Conservation (phyloP, 2,888 invertebrate genomes). For the Lasioglossum leucozonium region DNA sequence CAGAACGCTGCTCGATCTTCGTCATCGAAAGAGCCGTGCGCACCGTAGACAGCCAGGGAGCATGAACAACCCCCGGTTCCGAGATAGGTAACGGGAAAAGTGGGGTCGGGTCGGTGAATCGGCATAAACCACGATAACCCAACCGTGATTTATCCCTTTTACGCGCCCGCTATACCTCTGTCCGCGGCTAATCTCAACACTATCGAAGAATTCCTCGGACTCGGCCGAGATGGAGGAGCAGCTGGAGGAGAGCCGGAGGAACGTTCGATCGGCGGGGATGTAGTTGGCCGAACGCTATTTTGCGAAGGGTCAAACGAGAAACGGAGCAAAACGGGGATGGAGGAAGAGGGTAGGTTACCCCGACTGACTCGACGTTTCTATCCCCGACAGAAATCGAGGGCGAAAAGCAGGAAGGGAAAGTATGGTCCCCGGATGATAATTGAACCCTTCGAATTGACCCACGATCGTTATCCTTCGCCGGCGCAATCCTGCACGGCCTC, state of each 20-base stretch:
- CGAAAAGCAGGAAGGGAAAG: slow-evolving; percentile 1
- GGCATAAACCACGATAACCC: slow-evolving; percentile 10
- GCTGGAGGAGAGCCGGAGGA: not conserved
- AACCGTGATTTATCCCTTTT: slow-evolving; percentile 37
- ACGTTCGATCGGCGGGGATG: slow-evolving; percentile 2
- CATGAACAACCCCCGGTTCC: not conserved
- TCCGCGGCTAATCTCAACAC: slow-evolving; percentile 21
- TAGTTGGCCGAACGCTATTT: not conserved
- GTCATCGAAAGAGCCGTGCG: not conserved
- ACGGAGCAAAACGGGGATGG: not conserved
- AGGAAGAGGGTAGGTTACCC: not conserved
- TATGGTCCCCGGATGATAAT: slow-evolving; percentile 42
- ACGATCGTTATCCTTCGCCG: slow-evolving; percentile 50
- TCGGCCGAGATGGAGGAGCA: not conserved
- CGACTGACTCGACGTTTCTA: slow-evolving; percentile 20
- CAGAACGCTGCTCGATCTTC: not conserved
- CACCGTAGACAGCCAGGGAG: not conserved
- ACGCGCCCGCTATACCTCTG: not conserved
- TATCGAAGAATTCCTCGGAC: slow-evolving; percentile 21
- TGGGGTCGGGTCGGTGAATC: not conserved
- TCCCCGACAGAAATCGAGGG: not conserved
- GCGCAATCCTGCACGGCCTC: slow-evolving; percentile 19
- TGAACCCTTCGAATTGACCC: slow-evolving; percentile 47
- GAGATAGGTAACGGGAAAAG: slow-evolving; percentile 5
- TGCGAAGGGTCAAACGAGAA: not conserved